A percentile compares a stretch with the other conserved stretches of the same genome.
Evolutionary conservation across 2,113 vertebrate species (phyloP).

Genomic region (Podocnemis expansa): DNA sequence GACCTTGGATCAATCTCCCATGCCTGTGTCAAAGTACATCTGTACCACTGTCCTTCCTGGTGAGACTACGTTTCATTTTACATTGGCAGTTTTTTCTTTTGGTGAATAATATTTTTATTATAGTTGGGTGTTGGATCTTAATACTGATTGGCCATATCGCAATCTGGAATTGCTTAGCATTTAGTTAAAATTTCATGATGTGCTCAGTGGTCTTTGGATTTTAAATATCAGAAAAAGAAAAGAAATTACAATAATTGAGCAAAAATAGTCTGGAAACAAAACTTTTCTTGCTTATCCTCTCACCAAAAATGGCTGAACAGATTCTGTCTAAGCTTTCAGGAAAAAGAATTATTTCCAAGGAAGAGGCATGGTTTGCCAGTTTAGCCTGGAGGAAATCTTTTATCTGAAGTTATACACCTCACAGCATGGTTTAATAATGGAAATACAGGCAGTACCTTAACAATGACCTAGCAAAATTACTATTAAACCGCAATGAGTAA

Average conservation of each 20-base stretch:
- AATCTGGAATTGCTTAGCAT: not conserved
- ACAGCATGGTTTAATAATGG: not conserved
- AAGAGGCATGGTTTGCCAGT: not conserved
- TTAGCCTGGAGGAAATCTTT: not conserved
- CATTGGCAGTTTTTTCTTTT: not conserved
- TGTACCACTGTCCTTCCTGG: not conserved
- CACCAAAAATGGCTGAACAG: fast-evolving
- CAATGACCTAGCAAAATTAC: not conserved
- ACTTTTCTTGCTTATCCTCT: not conserved
- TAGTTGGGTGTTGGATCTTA: not conserved
- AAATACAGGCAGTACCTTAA: conserved; percentile 2
- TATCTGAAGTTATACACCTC: conserved; percentile 25
- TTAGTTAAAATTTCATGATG: not conserved
- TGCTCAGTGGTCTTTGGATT: not conserved
- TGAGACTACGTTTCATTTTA: not conserved
- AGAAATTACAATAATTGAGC: not conserved
- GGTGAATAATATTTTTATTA: not conserved
- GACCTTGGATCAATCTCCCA: not conserved
- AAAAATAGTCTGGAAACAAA: not conserved
- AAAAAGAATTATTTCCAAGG: not conserved
- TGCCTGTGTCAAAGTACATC: not conserved
- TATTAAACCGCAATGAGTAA: not conserved
- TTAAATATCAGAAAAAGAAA: not conserved
- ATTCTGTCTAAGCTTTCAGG: not conserved
- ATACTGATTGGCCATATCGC: not conserved